A percentile compares a stretch with the other conserved stretches of the same genome.
phyloP scores from a whole-genome alignment of 2,797 vertebrate genomes.

The Spondyliosoma cantharus region DNA sequence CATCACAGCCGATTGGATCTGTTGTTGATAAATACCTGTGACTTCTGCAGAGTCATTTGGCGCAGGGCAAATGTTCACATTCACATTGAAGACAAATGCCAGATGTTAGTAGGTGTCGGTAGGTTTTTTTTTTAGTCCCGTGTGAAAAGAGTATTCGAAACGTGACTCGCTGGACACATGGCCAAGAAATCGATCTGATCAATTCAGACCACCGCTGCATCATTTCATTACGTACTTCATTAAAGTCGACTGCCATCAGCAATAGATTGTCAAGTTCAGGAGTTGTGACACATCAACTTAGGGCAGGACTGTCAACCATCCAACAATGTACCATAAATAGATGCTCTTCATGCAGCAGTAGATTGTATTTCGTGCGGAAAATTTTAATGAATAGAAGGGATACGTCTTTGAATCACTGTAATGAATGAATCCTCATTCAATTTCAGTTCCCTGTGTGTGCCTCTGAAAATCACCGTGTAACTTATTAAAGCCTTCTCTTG shows the following conservation, averaged over 20 bases:
- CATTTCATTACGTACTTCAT: too few relatives aligned
- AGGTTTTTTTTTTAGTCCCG: too few relatives aligned
- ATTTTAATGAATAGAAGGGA: slow-evolving; percentile 10
- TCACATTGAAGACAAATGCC: too few relatives aligned
- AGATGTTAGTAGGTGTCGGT: too few relatives aligned
- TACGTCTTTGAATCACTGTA: not conserved
- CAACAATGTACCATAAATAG: not conserved
- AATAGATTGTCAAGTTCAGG: too few relatives aligned
- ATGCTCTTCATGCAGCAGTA: not conserved
- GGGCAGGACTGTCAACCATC: not conserved
- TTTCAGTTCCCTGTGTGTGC: slow-evolving; percentile 4
- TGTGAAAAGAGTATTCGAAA: not conserved
- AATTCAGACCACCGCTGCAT: too few relatives aligned
- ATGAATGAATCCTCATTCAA: slow-evolving; percentile 29
- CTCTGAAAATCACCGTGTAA: slow-evolving; percentile 19
- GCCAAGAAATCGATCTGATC: not conserved
- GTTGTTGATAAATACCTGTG: too few relatives aligned
- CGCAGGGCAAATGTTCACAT: too few relatives aligned
- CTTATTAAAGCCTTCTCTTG: slow-evolving; percentile 31
- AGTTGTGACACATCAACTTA: not conserved
- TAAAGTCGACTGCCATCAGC: not conserved
- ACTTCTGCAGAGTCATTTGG: too few relatives aligned
- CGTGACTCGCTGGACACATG: not conserved
- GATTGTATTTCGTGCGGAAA: not conserved
- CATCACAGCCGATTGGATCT: too few relatives aligned